phyloP scores from a whole-genome alignment of 1,140 invertebrate species.

The Caligus rogercresseyi region DNA sequence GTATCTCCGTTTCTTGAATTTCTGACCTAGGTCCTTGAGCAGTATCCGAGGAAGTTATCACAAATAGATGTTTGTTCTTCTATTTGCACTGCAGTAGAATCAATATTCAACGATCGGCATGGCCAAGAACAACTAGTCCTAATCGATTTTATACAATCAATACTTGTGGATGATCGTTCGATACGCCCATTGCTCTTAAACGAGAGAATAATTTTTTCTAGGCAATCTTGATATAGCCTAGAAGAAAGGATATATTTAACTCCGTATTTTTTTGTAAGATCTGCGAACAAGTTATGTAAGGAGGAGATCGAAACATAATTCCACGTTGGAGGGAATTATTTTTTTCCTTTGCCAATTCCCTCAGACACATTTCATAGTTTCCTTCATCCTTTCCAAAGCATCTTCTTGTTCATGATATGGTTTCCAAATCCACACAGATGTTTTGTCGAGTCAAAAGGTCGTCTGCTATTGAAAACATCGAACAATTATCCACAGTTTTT shows the following conservation, averaged over 20 bases:
- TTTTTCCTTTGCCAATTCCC: slow-evolving; percentile 9
- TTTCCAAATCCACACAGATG: slow-evolving; percentile 21
- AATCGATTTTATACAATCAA: too few species aligned
- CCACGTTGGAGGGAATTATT: slow-evolving; percentile 22
- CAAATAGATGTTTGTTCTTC: not conserved
- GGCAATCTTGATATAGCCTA: slow-evolving; percentile 21
- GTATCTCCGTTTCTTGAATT: not conserved
- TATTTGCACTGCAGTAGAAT: not conserved
- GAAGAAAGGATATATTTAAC: slow-evolving; percentile 20
- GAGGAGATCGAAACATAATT: slow-evolving; percentile 22
- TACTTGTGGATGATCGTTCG: slow-evolving; percentile 18
- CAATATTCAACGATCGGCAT: not conserved
- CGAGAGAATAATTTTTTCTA: slow-evolving; percentile 23
- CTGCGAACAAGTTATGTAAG: slow-evolving; percentile 15
- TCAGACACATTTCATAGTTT: slow-evolving; percentile 1
- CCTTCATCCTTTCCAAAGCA: slow-evolving; percentile 17
- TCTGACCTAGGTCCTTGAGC: too few species aligned
- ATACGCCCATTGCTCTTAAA: slow-evolving; percentile 20
- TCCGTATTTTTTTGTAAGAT: slow-evolving; percentile 6
- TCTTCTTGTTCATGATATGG: slow-evolving; percentile 11
- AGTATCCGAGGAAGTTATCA: too few species aligned
- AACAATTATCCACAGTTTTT: slow-evolving; percentile 21
- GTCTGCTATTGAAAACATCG: slow-evolving; percentile 22
- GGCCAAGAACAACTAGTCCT: slow-evolving; percentile 17
- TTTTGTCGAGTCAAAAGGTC: too few species aligned